Conservation (phyloP, 2,797 vertebrate genomes). For the Girardinus metallicus region DNA sequence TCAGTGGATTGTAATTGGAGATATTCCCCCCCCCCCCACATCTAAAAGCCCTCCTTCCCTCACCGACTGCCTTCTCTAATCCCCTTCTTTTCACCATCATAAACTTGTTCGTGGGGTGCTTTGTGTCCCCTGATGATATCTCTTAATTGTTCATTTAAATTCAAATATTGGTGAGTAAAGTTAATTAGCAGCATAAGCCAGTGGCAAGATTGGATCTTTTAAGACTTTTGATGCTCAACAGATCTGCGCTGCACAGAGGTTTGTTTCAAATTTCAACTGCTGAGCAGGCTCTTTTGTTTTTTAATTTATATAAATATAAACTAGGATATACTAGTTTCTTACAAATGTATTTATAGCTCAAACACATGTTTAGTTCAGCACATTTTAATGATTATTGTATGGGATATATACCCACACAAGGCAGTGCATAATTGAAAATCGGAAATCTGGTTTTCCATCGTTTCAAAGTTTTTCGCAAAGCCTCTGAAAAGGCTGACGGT, state of each 20-base stretch:
- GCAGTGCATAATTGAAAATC: background rate
- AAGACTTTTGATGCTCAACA: conserved; percentile 65
- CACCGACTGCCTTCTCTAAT: conserved; percentile 73
- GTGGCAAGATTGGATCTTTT: conserved; percentile 71
- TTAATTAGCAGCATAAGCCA: conserved; percentile 81
- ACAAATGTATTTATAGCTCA: background rate
- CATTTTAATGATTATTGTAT: background rate
- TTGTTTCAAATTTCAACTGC: conserved; percentile 38
- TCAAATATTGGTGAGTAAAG: conserved; percentile 80
- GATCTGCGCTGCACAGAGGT: conserved; percentile 56
- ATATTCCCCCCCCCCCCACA: conserved; percentile 61
- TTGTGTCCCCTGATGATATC: conserved; percentile 80
- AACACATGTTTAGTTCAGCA: background rate
- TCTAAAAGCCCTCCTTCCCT: conserved; percentile 76
- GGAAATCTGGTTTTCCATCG: background rate
- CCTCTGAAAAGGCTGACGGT: background rate
- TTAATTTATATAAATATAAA: too few relatives aligned
- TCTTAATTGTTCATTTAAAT: conserved; percentile 82
- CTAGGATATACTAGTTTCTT: background rate
- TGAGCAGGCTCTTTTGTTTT: background rate
- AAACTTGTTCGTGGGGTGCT: conserved; percentile 75
- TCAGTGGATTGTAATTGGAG: conserved; percentile 82
- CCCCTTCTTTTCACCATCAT: conserved; percentile 70
- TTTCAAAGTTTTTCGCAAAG: background rate
- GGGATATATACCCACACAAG: background rate